A percentile compares a stretch with the other conserved stretches of the same genome.
Evolutionary conservation across 1,140 invertebrate genomes (phyloP).

Genomic region (Leguminivora glycinivorella): DNA sequence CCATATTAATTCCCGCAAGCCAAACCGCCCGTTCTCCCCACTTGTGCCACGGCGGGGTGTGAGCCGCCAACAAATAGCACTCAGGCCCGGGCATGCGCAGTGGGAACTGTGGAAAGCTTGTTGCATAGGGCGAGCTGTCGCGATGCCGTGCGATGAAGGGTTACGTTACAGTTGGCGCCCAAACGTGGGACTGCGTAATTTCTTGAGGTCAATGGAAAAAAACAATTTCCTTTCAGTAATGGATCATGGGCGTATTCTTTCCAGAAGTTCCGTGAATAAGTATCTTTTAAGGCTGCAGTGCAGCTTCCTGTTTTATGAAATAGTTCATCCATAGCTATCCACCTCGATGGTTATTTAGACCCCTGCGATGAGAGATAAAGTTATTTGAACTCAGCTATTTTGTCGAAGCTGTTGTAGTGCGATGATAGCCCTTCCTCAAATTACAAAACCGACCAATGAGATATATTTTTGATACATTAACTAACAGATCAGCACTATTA

Average conservation of each 20-base stretch:
- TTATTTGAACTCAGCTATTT: background rate
- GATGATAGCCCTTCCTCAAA: too few relatives aligned
- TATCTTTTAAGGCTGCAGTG: too few relatives aligned
- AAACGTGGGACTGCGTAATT: background rate
- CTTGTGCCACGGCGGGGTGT: background rate
- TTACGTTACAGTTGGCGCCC: background rate
- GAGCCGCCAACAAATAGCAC: constrained; percentile 25
- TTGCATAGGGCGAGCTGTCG: background rate
- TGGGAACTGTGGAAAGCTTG: background rate
- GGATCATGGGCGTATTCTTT: too few relatives aligned
- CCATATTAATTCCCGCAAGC: constrained; percentile 7
- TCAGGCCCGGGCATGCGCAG: background rate
- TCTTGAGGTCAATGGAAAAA: background rate
- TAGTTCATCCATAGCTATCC: background rate
- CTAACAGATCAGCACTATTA: background rate
- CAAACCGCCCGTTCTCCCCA: constrained; percentile 2
- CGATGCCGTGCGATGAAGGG: background rate
- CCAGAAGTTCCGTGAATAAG: background rate
- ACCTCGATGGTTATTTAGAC: background rate
- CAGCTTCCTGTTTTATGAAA: too few relatives aligned
- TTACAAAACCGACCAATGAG: too few relatives aligned
- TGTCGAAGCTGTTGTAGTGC: too few relatives aligned
- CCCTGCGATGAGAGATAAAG: background rate
- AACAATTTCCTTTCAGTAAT: background rate
- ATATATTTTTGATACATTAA: too few relatives aligned